Evolutionary conservation across 2,888 invertebrate genomes (phyloP), one percentile per base, ranked within the genome.

Genomic region (Thera britannica): DNA sequence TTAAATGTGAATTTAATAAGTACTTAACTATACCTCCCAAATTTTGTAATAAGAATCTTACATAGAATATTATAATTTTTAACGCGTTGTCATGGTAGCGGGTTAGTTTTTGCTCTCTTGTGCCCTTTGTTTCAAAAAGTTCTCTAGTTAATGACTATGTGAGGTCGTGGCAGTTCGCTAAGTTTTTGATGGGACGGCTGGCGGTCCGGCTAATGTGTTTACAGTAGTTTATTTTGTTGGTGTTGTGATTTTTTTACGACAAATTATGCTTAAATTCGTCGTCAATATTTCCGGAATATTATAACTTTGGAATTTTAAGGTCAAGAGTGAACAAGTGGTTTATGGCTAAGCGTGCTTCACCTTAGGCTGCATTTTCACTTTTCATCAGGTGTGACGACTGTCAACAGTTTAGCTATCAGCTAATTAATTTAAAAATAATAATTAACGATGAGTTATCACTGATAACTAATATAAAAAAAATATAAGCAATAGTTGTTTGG

Each of bases 141-240:
- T 86, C 74, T 76, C 81, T 84, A 84, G 87, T 84, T 90, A 90
- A 90, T 90, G 90, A 88, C 81, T 76, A 77, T 73, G 77, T 79
- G 78, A 86, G 86, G 80, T 87, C 84, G 75, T 83, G 83, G 80
- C 74, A 77, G 81, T 79, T 75, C 72, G 74, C 74, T 72, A 79
- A 80, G 84, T 83, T 84, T 83, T 82, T 77, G 78, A 77, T 72
- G 75, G 62, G 49, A 48, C 58, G 70, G 61, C 57, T 65, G 55
- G 67, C 61, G 67, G 58, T 69, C 49, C 46, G 23, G 70, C 65
- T 71, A 69, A 72, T 71, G 65, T 70, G 70, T 68, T 70, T 64
- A 44, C 7, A 65, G 38, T 58, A 61, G 62, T 58, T 58, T 67
- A 62, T 52, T 44, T 59, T 52, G 2, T 8, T 34, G 52, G 34